A percentile compares a stretch with the other conserved stretches of the same genome.
Evolutionary conservation across 1,140 invertebrate species (phyloP).

Genomic region (Thaumetopoea pityocampa): DNA sequence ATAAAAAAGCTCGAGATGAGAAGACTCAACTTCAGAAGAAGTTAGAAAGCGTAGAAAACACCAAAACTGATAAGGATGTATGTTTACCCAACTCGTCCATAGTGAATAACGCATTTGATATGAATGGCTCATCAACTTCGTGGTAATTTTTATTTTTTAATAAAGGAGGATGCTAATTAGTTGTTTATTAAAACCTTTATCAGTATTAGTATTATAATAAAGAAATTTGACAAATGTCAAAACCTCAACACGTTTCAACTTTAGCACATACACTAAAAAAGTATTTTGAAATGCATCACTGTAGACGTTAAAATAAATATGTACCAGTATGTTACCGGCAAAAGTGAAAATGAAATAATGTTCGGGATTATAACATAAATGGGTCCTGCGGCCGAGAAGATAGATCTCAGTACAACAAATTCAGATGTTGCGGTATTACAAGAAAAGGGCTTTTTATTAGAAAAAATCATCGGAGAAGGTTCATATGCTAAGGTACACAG

Average conservation of each 20-base stretch:
- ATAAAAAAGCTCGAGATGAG: conserved; percentile 58
- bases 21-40: conserved; percentile 34
- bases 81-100: conserved; percentile 33
- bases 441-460: conserved; percentile 60
- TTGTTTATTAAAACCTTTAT: too few species aligned
- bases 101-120: conserved; percentile 28
- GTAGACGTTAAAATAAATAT: background rate
- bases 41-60: conserved; percentile 24
- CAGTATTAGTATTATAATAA: conserved; percentile 2
- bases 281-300: conserved; percentile 10
- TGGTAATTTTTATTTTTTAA: conserved; percentile 29
- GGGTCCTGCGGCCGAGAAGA: conserved; percentile 44
- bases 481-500: conserved; percentile 64
- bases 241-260: conserved; percentile 1
- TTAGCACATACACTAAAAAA: conserved; percentile 6
- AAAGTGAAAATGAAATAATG: conserved; percentile 60
- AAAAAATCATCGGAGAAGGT: conserved; percentile 60
- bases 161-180: background rate
- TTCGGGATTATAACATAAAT: conserved; percentile 32
- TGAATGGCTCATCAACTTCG: conserved; percentile 40
- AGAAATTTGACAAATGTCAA: conserved; percentile 10
- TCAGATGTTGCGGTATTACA: conserved; percentile 53
- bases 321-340: conserved; percentile 38
- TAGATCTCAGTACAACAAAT: conserved; percentile 47
- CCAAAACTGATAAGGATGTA: conserved; percentile 27